These are phyloP conservation scores for Leucosticte australis DNA, from an alignment of 2,113 vertebrate genomes.

Conservation along the genomic window DNA sequence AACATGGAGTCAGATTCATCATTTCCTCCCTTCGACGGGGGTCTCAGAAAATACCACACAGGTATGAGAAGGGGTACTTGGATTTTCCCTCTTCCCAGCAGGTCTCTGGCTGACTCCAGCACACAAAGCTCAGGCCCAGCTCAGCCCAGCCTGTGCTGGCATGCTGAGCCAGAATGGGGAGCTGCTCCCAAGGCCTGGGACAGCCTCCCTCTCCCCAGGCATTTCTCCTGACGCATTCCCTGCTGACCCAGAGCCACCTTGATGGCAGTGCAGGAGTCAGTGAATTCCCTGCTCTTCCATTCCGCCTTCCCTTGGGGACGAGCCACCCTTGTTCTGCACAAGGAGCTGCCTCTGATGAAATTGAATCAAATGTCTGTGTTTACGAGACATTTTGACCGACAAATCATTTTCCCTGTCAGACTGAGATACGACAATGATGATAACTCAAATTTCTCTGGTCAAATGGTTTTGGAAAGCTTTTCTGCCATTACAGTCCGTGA, in stretches of 20 bases:
- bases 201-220: background rate
- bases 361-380: constrained; percentile 2
- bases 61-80: background rate
- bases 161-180: rapidly evolving
- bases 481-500: background rate
- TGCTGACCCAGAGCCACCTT: background rate
- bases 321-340: background rate
- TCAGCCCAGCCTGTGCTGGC: rapidly evolving
- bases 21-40: too few species aligned
- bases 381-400: background rate
- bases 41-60: too few species aligned
- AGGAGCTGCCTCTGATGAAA: background rate
- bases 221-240: background rate
- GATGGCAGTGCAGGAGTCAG: background rate
- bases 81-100: background rate
- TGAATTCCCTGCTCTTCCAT: background rate
- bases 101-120: background rate
- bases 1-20: too few species aligned
- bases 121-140: background rate
- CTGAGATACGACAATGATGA: background rate
- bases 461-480: constrained; percentile 35
- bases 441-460: constrained; percentile 34
- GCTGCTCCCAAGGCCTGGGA: background rate
- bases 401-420: constrained; percentile 42
- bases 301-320: background rate